Base-by-base conservation (phyloP, 2,113 vertebrate genomes). In the Motacilla tschutschensis region DNA sequence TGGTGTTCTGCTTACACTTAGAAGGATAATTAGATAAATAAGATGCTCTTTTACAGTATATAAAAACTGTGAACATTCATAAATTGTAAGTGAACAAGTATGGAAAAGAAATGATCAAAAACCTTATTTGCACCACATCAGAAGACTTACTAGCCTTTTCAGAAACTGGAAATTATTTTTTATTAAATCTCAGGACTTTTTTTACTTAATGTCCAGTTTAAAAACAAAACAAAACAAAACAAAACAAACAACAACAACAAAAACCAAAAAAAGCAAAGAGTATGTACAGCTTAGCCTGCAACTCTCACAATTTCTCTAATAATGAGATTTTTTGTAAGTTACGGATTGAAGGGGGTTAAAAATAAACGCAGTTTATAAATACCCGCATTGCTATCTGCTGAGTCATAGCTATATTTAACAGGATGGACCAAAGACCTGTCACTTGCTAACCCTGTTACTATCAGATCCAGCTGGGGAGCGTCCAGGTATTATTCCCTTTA, bases 391-490 rank as follows among this genome's bases (percentile, higher is more conserved):
- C 44, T 73, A 33, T 55, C 58, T 85, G 55, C 74, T 76, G 67
- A 92, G 55, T 93, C 67, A 86, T 35, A 83, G 41, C 53, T 60
- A 51, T 59, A 75, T 87, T 93, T 77, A 82, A 70, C 9, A 44
- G 24, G 51, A 82, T 62, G 21, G 51, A 51, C 79, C 43, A 65
- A 81, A 74, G 60, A 86, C 47, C 43, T 64, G 33, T 29, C 41
- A 55, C 36, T 76, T 53, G 35, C 63, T 75, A 83, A 72, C 66
- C 43, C n/a, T 69, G 20, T 64, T 71, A n/a, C 35, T 50, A 26
- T 73, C 40, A 66, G 51, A 66, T 31, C 31, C 21, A 76, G 38
- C 35, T 88, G 63, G 70, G 51, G 75, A 88, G 29, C 6, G 7
- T 73, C 36, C 72, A 88, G 74, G 58, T 88, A 58, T 38, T 75